phyloP scores from a whole-genome alignment of 2,113 vertebrate species.

The Oreochromis niloticus region DNA sequence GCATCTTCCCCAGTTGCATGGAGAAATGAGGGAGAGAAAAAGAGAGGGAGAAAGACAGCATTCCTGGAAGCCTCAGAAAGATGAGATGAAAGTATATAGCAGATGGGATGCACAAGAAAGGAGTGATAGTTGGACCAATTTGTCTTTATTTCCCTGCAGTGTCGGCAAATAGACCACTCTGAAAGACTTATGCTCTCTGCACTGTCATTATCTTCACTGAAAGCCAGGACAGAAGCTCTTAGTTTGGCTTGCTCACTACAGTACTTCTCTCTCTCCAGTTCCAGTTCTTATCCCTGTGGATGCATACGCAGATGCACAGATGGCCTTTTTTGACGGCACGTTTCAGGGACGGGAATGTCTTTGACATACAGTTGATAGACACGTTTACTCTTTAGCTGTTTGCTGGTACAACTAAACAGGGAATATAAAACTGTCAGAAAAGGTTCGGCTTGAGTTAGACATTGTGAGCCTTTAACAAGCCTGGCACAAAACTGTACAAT shows the following conservation, averaged over 20 bases:
- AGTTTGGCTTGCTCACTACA: neutral
- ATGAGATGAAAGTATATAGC: conserved; percentile 31
- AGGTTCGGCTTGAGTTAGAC: neutral
- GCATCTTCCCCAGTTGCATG: neutral
- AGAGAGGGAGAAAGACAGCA: neutral
- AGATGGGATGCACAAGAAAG: neutral
- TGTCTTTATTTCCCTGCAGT: conserved; percentile 47
- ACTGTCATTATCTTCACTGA: conserved; percentile 35
- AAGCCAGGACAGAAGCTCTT: conserved; percentile 22
- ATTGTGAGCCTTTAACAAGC: neutral
- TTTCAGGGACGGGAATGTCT: neutral
- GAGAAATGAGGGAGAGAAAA: neutral
- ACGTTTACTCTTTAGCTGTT: neutral
- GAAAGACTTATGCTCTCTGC: conserved; percentile 18
- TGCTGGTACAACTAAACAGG: neutral
- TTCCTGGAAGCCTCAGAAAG: conserved; percentile 13
- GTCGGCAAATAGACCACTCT: conserved; percentile 5
- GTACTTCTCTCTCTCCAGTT: neutral
- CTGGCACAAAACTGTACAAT: neutral
- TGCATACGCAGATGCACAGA: neutral
- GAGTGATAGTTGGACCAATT: conserved; percentile 37
- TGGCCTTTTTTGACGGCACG: neutral
- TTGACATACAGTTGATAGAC: conserved; percentile 16
- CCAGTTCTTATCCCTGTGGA: neutral
- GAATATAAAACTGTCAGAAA: neutral